Percentiles rank a stretch among this genome's conserved stretches.
Conservation (phyloP, 2,888 invertebrate genomes). For the Ethmia dodecea region DNA sequence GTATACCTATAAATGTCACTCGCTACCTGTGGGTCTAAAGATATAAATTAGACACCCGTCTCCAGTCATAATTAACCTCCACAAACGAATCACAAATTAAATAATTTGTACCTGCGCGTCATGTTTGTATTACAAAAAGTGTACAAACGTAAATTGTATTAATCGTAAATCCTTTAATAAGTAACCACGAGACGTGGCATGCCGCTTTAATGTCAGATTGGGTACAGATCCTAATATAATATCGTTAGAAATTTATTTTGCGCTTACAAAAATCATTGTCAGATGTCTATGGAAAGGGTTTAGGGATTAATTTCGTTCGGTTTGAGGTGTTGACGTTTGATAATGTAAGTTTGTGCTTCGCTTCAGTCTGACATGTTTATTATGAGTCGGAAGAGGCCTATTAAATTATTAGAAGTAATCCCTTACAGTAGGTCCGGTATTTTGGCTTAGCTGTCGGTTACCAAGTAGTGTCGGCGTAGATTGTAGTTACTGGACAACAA, state of each 20-base stretch:
- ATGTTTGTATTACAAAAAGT: conserved; percentile 64
- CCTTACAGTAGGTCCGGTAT: conserved; percentile 55
- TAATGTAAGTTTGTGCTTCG: conserved; percentile 47
- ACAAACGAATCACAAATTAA: conserved; percentile 68
- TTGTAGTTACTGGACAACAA: conserved; percentile 50
- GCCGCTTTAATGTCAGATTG: conserved; percentile 66
- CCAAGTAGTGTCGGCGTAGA: conserved; percentile 33
- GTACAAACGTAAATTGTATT: conserved; percentile 59
- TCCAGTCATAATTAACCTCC: conserved; percentile 53
- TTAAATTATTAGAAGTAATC: conserved; percentile 73
- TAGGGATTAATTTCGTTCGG: conserved; percentile 26
- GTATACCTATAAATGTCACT: conserved; percentile 50
- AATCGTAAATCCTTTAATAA: conserved; percentile 67
- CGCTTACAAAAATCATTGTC: conserved; percentile 7
- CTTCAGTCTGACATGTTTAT: conserved; percentile 70
- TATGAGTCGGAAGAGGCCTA: conserved; percentile 68
- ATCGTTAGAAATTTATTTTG: conserved; percentile 32
- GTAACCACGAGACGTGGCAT: conserved; percentile 52
- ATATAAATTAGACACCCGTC: conserved; percentile 51
- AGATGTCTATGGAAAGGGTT: too few relatives aligned
- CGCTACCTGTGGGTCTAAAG: conserved; percentile 28
- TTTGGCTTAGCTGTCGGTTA: conserved; percentile 53
- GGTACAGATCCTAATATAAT: conserved; percentile 60
- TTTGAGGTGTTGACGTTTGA: conserved; percentile 13
- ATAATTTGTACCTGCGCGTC: conserved; percentile 60